A percentile compares a stretch with the other conserved stretches of the same genome.
Conservation (phyloP, 2,888 invertebrate genomes). For the Scaptomyza reducta region DNA sequence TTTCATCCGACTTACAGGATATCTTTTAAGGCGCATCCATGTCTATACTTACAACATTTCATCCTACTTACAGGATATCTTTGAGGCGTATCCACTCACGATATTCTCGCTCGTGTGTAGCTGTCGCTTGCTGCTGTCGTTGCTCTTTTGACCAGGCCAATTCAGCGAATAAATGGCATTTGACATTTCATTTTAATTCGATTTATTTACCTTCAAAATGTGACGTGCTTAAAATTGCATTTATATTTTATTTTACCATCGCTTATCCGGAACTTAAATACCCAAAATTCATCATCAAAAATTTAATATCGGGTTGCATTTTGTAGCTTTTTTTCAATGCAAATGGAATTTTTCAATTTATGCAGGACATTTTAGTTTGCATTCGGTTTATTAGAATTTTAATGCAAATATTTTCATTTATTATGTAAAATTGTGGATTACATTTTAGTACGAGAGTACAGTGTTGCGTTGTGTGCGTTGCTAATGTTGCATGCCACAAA, state of each 20-base stretch:
- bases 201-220: conserved; percentile 36
- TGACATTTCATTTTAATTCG: conserved; percentile 51
- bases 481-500: conserved; percentile 12
- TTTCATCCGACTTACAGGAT: background rate
- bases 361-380: conserved; percentile 11
- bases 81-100: too few relatives aligned
- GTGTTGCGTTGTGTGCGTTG: background rate
- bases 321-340: conserved; percentile 2
- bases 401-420: conserved; percentile 51
- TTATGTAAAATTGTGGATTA: conserved; percentile 23
- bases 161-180: conserved; percentile 43
- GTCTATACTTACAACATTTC: too few relatives aligned
- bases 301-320: conserved; percentile 16
- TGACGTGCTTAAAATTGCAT: conserved; percentile 19
- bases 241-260: conserved; percentile 9
- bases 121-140: conserved; percentile 16
- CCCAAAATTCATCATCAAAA: conserved; percentile 16
- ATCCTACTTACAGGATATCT: conserved; percentile 3
- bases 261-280: background rate
- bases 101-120: background rate
- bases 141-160: conserved; percentile 20
- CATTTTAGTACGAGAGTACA: background rate
- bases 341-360: conserved; percentile 34
- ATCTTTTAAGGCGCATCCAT: background rate
- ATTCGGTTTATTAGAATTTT: conserved; percentile 2